phyloP scores from a whole-genome alignment of 2,888 invertebrate species.

The Dioctria rufipes region DNA sequence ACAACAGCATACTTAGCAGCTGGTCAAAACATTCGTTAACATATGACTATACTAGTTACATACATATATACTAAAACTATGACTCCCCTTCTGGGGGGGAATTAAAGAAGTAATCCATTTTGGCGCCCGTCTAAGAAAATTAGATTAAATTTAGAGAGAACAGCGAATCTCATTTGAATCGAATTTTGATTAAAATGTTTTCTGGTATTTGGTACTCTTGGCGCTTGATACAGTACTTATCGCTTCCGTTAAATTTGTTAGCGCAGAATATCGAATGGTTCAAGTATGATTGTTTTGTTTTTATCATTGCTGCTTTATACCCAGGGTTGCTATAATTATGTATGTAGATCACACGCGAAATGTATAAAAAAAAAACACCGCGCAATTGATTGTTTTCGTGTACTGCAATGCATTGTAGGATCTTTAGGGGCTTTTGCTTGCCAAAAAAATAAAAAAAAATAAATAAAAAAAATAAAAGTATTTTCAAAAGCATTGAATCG shows the following conservation, averaged over 20 bases:
- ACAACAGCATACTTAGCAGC: slow-evolving; percentile 30
- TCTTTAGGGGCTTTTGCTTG: too few species aligned
- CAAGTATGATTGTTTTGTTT: neutral
- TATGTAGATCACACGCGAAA: too few species aligned
- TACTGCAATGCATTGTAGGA: too few species aligned
- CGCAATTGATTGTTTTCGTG: too few species aligned
- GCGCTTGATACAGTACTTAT: neutral
- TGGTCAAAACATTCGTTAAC: slow-evolving; percentile 49
- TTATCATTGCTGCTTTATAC: too few species aligned
- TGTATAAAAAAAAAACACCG: too few species aligned
- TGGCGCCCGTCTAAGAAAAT: slow-evolving; percentile 50
- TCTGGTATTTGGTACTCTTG: slow-evolving; percentile 46
- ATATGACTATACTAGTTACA: neutral
- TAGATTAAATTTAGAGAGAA: slow-evolving; percentile 13
- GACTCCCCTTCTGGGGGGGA: neutral
- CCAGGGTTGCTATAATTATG: too few species aligned
- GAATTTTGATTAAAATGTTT: slow-evolving; percentile 48
- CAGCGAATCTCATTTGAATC: slow-evolving; percentile 25
- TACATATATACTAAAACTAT: too few species aligned
- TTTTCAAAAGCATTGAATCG: too few species aligned
- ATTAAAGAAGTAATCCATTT: slow-evolving; percentile 8
- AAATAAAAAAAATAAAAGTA: too few species aligned
- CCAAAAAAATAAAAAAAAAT: too few species aligned
- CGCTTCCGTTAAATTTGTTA: slow-evolving; percentile 28
- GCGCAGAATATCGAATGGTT: neutral